phyloP scores from a whole-genome alignment of 1,140 invertebrate genomes.

The Himalopsyche phryganea region DNA sequence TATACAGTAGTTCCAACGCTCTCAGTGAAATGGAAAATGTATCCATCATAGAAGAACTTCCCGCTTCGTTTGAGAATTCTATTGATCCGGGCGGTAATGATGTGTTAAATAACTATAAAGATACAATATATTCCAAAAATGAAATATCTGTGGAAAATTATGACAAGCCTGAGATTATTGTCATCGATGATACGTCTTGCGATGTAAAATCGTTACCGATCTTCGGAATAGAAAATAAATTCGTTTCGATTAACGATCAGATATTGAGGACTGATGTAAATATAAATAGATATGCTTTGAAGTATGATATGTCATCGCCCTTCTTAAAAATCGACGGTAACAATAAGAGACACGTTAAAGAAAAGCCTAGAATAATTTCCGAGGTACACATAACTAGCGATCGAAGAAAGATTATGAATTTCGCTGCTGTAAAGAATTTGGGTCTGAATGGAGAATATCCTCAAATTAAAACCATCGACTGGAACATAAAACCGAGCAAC shows the following conservation, averaged over 20 bases:
- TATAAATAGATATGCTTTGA: not conserved
- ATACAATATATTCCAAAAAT: slow-evolving; percentile 1
- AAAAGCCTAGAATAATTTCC: slow-evolving; percentile 21
- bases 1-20: slow-evolving; percentile 7
- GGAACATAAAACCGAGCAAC: slow-evolving; percentile 29
- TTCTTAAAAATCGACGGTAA: not conserved
- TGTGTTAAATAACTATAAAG: not conserved
- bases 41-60: slow-evolving; percentile 19
- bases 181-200: slow-evolving; percentile 44
- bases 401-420: slow-evolving; percentile 23
- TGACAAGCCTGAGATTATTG: slow-evolving; percentile 15
- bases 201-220: slow-evolving; percentile 47
- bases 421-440: slow-evolving; percentile 40
- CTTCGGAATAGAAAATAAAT: slow-evolving; percentile 10
- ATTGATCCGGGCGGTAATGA: not conserved
- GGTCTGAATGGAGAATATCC: slow-evolving; percentile 46
- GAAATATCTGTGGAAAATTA: not conserved
- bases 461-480: slow-evolving; percentile 48
- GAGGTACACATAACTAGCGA: slow-evolving; percentile 22
- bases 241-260: not conserved
- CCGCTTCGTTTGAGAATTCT: slow-evolving; percentile 15
- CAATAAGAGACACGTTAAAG: slow-evolving; percentile 11
- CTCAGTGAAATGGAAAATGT: slow-evolving; percentile 13
- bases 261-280: not conserved
- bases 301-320: not conserved